These are phyloP conservation scores for Leucoma salicis DNA, from an alignment of 2,888 invertebrate genomes.

Conservation along the genomic window DNA sequence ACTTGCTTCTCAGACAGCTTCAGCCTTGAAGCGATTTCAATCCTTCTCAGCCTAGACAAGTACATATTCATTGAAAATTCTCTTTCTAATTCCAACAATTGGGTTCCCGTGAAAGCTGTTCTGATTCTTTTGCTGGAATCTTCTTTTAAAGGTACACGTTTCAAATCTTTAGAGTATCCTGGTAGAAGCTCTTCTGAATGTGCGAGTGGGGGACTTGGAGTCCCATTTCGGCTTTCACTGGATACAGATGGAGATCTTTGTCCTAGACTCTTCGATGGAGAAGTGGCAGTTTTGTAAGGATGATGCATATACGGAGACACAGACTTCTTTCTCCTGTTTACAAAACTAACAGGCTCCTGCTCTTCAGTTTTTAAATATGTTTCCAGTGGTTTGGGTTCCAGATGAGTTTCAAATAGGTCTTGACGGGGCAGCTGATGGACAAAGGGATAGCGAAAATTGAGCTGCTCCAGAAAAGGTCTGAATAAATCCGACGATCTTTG, in stretches of 20 bases:
- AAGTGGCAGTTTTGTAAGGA: constrained; percentile 65
- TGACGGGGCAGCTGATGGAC: constrained; percentile 69
- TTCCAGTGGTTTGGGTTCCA: constrained; percentile 52
- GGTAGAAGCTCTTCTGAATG: constrained; percentile 73
- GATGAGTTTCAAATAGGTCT: constrained; percentile 53
- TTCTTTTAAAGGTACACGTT: constrained; percentile 78
- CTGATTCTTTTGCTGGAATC: constrained; percentile 93
- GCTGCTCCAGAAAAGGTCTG: constrained; percentile 71
- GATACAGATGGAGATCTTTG: constrained; percentile 67
- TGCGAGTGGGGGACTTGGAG: constrained; percentile 78
- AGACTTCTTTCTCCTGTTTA: constrained; percentile 64
- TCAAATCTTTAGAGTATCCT: constrained; percentile 66
- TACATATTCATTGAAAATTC: constrained; percentile 96
- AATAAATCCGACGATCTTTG: constrained; percentile 74
- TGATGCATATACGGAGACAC: constrained; percentile 70
- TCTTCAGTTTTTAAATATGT: constrained; percentile 60
- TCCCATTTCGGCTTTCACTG: constrained; percentile 78
- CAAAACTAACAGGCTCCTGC: constrained; percentile 58
- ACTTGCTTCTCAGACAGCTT: constrained; percentile 96
- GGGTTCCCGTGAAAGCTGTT: constrained; percentile 96
- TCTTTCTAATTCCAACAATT: constrained; percentile 92
- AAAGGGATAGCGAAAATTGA: constrained; percentile 68
- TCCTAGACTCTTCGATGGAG: constrained; percentile 69
- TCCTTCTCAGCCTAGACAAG: constrained; percentile 91
- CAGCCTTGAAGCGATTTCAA: constrained; percentile 95